Base-by-base conservation (phyloP, 1,140 invertebrate genomes). In the Drosophila tsacasi region DNA sequence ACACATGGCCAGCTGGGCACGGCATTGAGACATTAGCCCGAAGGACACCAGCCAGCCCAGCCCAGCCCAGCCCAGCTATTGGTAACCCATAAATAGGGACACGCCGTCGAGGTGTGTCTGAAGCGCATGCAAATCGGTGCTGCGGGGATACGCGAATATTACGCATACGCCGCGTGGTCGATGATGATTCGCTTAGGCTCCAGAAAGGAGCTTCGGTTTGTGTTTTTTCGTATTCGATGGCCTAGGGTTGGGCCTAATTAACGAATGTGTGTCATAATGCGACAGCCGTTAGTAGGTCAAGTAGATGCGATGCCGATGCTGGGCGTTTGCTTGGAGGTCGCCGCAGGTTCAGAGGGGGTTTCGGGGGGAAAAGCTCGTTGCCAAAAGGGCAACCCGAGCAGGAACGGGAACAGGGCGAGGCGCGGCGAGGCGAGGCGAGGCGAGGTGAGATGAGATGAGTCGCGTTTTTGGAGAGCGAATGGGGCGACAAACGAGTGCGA, bases 191-290 rank as follows among this genome's bases (percentile, higher is more conserved):
- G 46, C 27, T 23, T 40, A 13, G 25, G 15, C 46, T 39, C 35
- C 4, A 13, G 10, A 40, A 40, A 25, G 65, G 64, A 68, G 63
- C n/a, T 19, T 27, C 17, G 30, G 5, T 25, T 37, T 57, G n/a
- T 15, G 8, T 12, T 60, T 42, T 12, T 32, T 32, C 13, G 12
- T 35, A 30, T 30, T 35, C 19, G 54, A 39, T 69, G 65, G n/a
- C 25, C 60, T 58, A 35, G 65, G 74, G 52, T 46, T 73, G 76
- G 72, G 84, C 81, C 84, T 87, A 87, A 87, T 87, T 87, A 87
- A 87, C 83, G 81, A 84, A 90, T 90, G 85, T 89, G 78, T 89
- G 85, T 90, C 81, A 89, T 89, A 89, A 89, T 89, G 84, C 84
- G 84, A 89, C 84, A 87, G 82, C 76, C 72, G 81, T 89, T 89